Conservation (phyloP, 1,140 invertebrate species). For the Pseudomyrmex gracilis region DNA sequence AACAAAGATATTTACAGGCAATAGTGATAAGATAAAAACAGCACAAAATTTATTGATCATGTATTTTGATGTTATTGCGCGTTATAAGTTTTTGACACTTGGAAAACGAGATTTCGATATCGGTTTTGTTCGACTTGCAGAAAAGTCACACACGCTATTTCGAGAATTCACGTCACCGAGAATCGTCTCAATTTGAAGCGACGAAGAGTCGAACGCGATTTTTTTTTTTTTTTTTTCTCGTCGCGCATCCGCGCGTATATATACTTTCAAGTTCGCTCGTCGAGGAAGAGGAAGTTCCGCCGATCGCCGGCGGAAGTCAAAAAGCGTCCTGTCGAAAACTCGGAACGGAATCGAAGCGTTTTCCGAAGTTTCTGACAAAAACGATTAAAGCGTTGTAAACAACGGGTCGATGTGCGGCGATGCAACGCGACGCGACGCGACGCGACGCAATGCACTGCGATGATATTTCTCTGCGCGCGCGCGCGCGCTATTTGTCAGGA, state of each 20-base stretch:
- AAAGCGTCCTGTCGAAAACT: constrained; percentile 50
- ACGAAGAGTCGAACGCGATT: constrained; percentile 41
- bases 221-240: constrained; percentile 46
- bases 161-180: constrained; percentile 55
- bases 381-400: constrained; percentile 59
- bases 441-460: constrained; percentile 38
- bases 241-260: constrained; percentile 18
- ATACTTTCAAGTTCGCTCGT: constrained; percentile 42
- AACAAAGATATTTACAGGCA: neutral
- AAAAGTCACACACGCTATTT: constrained; percentile 24
- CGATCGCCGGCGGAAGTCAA: constrained; percentile 55
- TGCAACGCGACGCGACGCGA: constrained; percentile 35
- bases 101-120: constrained; percentile 57
- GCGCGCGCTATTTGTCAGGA: constrained; percentile 52
- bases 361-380: constrained; percentile 61
- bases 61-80: constrained; percentile 42
- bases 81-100: constrained; percentile 35
- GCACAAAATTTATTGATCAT: constrained; percentile 20
- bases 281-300: constrained; percentile 39
- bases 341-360: constrained; percentile 50
- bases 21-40: constrained; percentile 1
- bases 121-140: constrained; percentile 38
- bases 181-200: constrained; percentile 57
- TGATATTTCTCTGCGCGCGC: constrained; percentile 51
- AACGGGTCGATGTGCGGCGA: constrained; percentile 42